A percentile compares a stretch with the other conserved stretches of the same genome.
Evolutionary conservation across 1,140 invertebrate species (phyloP).

Genomic region (Bombus turneri): DNA sequence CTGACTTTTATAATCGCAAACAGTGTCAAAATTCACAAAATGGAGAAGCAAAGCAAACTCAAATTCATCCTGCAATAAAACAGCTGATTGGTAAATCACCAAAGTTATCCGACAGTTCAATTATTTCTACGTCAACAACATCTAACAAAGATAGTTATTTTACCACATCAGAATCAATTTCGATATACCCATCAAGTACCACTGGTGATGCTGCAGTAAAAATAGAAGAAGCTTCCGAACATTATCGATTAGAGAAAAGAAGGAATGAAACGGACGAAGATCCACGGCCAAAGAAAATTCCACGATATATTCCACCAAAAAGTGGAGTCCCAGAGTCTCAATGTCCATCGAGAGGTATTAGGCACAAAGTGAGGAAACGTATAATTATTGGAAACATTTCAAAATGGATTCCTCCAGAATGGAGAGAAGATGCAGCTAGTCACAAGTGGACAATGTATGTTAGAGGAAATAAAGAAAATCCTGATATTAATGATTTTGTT

Average conservation of each 20-base stretch:
- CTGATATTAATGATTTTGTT: conserved; percentile 86
- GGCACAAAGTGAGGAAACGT: conserved; percentile 74
- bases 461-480: conserved; percentile 85
- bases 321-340: conserved; percentile 63
- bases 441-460: conserved; percentile 97
- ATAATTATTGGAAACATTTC: conserved; percentile 93
- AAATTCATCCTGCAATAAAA: conserved; percentile 89
- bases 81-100: conserved; percentile 86
- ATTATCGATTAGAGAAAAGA: not conserved
- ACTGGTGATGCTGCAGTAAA: not conserved
- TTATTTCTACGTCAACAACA: not conserved
- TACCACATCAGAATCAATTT: not conserved
- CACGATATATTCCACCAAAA: conserved; percentile 79
- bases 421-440: conserved; percentile 87
- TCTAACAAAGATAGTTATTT: not conserved
- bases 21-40: conserved; percentile 81
- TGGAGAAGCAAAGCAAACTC: conserved; percentile 82
- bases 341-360: conserved; percentile 70
- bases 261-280: conserved; percentile 15
- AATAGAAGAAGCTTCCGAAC: not conserved
- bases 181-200: not conserved
- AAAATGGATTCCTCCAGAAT: conserved; percentile 89
- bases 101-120: not conserved
- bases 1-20: conserved; percentile 87
- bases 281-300: conserved; percentile 73